Evolutionary conservation across 2,113 vertebrate genomes (phyloP).

Genomic region (Saimiri boliviensis): DNA sequence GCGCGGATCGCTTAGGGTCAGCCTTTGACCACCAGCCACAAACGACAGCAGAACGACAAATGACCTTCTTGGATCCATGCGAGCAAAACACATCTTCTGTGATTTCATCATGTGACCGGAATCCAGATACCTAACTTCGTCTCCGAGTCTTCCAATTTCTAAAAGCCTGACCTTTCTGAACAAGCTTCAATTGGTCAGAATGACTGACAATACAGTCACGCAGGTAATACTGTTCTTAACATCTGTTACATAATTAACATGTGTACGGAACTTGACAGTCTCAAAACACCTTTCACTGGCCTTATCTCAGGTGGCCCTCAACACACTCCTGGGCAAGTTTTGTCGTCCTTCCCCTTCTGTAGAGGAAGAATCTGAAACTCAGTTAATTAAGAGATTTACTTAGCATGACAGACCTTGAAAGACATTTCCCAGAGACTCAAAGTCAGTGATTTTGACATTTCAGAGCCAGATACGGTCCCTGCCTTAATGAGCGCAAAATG

Average conservation of each 20-base stretch:
- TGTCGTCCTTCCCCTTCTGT: neutral
- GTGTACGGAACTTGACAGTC: neutral
- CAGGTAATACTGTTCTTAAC: neutral
- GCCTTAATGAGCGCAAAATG: neutral
- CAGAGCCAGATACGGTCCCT: neutral
- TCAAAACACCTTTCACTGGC: neutral
- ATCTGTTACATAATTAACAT: neutral
- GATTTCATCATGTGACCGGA: neutral
- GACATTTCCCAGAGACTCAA: neutral
- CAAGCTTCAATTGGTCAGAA: neutral
- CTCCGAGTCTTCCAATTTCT: neutral
- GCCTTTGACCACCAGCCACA: too few relatives aligned
- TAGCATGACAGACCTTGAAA: neutral
- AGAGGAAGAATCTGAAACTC: neutral
- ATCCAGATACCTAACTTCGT: neutral
- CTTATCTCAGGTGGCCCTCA: neutral
- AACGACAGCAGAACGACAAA: neutral
- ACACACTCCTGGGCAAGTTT: neutral
- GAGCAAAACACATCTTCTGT: neutral
- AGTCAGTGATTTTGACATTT: neutral
- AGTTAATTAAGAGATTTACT: neutral
- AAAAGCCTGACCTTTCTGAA: neutral
- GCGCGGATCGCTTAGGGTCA: neutral
- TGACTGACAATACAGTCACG: neutral
- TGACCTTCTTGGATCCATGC: neutral